These are phyloP conservation scores for Megaceryle alcyon DNA, from an alignment of 2,797 vertebrate species.

Conservation along the genomic window DNA sequence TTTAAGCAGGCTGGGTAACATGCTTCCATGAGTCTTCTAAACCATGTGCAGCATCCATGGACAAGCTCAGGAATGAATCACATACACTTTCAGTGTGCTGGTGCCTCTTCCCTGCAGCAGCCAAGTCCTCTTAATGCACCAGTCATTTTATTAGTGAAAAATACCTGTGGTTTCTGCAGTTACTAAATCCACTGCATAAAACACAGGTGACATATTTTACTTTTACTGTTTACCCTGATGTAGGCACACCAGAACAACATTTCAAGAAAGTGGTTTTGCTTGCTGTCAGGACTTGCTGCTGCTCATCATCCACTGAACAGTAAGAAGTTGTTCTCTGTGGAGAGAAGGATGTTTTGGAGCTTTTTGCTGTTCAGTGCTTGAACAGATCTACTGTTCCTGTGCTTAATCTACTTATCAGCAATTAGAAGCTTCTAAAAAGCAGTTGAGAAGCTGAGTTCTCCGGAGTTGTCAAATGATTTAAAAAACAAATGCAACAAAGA, in stretches of 20 bases:
- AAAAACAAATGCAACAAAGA: neutral
- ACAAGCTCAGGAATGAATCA: neutral
- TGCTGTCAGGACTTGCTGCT: neutral
- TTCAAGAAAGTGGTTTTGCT: neutral
- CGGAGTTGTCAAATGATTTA: neutral
- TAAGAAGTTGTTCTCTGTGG: neutral
- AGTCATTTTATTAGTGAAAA: neutral
- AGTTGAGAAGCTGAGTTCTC: neutral
- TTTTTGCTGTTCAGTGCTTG: neutral
- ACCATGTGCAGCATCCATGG: fast-evolving
- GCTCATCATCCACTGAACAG: neutral
- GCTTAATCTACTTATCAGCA: neutral
- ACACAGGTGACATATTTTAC: neutral
- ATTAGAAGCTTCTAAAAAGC: neutral
- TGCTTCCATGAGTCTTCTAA: neutral
- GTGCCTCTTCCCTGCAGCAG: neutral
- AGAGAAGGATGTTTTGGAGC: neutral
- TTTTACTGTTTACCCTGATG: neutral
- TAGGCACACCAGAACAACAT: neutral
- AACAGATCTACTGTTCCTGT: neutral
- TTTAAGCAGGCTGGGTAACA: neutral
- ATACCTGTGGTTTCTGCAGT: neutral
- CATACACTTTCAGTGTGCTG: neutral
- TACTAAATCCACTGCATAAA: neutral
- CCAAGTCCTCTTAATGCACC: neutral